Evolutionary conservation across 2,797 vertebrate genomes (phyloP), one percentile per base, ranked within the genome.

Genomic region (Poeciliopsis turneri): DNA sequence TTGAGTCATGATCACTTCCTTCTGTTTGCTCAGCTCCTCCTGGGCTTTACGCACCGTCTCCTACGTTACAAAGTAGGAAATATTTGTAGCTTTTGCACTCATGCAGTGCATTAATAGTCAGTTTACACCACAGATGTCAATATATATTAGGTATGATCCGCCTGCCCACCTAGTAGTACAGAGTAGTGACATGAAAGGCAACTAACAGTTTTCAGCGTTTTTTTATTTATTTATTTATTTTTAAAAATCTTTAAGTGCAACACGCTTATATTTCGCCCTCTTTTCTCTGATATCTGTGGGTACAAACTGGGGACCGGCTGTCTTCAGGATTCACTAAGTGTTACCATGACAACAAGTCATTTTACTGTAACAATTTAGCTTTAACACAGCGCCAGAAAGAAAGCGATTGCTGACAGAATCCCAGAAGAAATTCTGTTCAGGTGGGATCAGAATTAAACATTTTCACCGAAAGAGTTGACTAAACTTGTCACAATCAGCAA

Each of bases 21-120:
- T 99, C 88, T 98, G 96, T 85, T 96, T 93, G 55, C 94, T 85
- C 76, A 99, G 87, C 39, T 98, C 95, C 82, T 97, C 94, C 88
- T 98, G 96, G 23, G 96, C 96, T 76, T 90, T 96, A 88, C 94
- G 96, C 86, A 98, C 95, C 0, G 93, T 93, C 77, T 97, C 96
- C 98, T 99, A 79, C 66, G 76, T 28, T 74, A 13, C 59, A 10
- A 64, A 28, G 33, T 2, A 61, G 11, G 61, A 7, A 72, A 41
- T n/a, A 36, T 64, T 64, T 59, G 28, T 25, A 61, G 57, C 30
- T 61, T 33, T 61, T 61, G 16, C 59, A 61, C 30, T 30, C 2
- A 18, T 33, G 7, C 59, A 61, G 30, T 9, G 59, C 7, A 33
- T 18, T 33, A 33, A 61, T 15, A 61, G 28, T 61, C 57, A 61